Percentiles rank a stretch among this genome's conserved stretches.
These are phyloP conservation scores for Globicephala melas DNA, from an alignment of 2,113 vertebrate genomes.

Conservation along the genomic window DNA sequence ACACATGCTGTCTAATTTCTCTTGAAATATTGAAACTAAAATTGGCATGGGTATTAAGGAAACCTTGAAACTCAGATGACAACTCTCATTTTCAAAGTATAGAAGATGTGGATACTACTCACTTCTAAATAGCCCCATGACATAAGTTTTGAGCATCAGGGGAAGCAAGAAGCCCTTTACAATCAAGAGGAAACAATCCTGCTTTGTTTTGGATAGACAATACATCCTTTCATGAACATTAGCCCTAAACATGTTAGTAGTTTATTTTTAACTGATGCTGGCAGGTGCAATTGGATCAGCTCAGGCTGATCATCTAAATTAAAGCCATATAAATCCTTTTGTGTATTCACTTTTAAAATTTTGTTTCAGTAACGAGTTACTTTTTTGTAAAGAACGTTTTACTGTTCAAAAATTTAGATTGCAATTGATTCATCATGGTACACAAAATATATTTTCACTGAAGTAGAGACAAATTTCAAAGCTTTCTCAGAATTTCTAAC, in stretches of 20 bases:
- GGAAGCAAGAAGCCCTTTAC: constrained; percentile 19
- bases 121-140: not conserved
- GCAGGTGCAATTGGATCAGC: not conserved
- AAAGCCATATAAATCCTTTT: not conserved
- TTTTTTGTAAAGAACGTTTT: not conserved
- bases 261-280: constrained; percentile 22
- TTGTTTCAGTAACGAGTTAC: not conserved
- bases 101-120: not conserved
- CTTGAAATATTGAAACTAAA: not conserved
- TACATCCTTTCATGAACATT: not conserved
- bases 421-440: not conserved
- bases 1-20: not conserved
- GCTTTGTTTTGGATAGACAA: constrained; percentile 18
- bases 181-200: not conserved
- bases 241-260: not conserved
- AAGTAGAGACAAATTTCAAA: not conserved
- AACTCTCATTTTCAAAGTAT: not conserved
- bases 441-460: not conserved
- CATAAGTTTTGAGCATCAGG: not conserved
- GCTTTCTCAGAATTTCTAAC: not conserved
- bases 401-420: not conserved
- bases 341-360: not conserved
- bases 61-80: not conserved
- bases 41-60: not conserved
- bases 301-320: not conserved